phyloP scores from a whole-genome alignment of 2,113 vertebrate species.

The Arvicanthis niloticus region DNA sequence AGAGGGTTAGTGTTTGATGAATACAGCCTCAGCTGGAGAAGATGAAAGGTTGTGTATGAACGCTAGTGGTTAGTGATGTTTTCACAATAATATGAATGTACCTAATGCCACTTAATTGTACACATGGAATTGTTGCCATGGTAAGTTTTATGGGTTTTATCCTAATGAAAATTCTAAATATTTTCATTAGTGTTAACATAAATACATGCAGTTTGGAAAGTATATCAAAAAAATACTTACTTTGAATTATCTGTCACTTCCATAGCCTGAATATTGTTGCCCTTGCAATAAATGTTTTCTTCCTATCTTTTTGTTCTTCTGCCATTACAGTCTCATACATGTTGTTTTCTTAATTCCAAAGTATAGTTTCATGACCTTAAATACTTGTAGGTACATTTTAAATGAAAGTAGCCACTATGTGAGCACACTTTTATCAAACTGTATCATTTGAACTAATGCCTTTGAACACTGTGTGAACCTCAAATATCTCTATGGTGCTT shows the following conservation, averaged over 20 bases:
- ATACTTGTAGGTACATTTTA: not conserved
- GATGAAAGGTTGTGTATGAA: not conserved
- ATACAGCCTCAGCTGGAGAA: not conserved
- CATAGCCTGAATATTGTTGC: not conserved
- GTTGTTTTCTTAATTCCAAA: not conserved
- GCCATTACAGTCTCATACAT: not conserved
- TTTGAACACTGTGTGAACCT: not conserved
- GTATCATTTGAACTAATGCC: not conserved
- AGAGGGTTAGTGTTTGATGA: not conserved
- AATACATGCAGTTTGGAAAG: not conserved
- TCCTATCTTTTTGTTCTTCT: not conserved
- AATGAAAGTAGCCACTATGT: not conserved
- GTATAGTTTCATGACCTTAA: not conserved
- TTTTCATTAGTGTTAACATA: not conserved
- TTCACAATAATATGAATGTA: not conserved
- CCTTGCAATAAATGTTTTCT: not conserved
- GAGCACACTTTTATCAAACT: conserved; percentile 34
- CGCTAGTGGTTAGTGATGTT: not conserved
- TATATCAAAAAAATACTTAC: not conserved
- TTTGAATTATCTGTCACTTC: not conserved
- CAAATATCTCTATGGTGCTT: not conserved
- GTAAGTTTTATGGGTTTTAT: not conserved
- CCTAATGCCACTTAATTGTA: not conserved
- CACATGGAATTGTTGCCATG: not conserved
- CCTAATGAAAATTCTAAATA: not conserved